These are phyloP conservation scores for Fistularia tabacaria DNA, from an alignment of 2,797 vertebrate genomes.

Conservation along the genomic window DNA sequence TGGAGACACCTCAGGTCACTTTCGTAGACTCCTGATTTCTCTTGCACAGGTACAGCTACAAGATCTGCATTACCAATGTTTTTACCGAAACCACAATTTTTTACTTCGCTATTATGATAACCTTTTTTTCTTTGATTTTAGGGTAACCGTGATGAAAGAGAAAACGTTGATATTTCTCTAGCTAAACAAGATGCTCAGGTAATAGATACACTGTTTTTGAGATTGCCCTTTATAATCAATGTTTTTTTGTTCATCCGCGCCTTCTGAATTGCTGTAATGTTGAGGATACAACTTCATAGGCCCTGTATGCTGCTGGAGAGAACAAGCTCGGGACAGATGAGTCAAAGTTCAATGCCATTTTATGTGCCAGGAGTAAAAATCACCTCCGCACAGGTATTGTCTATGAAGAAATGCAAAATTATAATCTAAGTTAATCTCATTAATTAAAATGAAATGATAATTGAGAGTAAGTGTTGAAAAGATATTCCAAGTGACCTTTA, in stretches of 20 bases:
- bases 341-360: slow-evolving; percentile 94
- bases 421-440: not conserved
- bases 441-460: not conserved
- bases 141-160: slow-evolving; percentile 92
- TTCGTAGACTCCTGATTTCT: slow-evolving; percentile 90
- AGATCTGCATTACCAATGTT: not conserved
- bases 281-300: slow-evolving; percentile 56
- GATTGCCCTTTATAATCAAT: not conserved
- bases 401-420: not conserved
- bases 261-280: not conserved
- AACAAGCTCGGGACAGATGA: slow-evolving; percentile 95
- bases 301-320: slow-evolving; percentile 92
- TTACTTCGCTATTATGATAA: not conserved
- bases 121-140: slow-evolving; percentile 43
- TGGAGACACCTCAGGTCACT: slow-evolving; percentile 94
- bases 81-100: not conserved
- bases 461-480: no score
- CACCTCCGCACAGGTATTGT: slow-evolving; percentile 89
- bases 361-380: slow-evolving; percentile 88
- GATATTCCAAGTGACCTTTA: not conserved
- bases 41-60: slow-evolving; percentile 83
- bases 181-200: slow-evolving; percentile 96
- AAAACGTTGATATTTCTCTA: slow-evolving; percentile 82
- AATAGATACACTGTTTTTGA: slow-evolving; percentile 22
- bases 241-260: not conserved